Evolutionary conservation across 2,113 vertebrate genomes (phyloP).

Genomic region (Phalacrocorax aristotelis): DNA sequence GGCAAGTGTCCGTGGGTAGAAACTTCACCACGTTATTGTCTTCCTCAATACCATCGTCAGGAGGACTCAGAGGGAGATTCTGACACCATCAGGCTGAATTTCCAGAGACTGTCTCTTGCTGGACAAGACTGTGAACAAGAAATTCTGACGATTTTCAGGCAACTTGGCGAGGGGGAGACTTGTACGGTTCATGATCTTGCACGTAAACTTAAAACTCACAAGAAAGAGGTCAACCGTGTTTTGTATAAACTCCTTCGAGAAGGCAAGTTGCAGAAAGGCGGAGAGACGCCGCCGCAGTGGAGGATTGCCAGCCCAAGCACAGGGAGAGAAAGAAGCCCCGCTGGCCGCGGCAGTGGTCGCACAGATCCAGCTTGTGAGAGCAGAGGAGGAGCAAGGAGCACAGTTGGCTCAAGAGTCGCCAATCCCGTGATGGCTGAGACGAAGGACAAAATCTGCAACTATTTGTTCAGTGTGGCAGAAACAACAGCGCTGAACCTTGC

Average conservation of each 20-base stretch:
- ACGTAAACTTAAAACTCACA: constrained; percentile 69
- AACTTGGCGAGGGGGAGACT: constrained; percentile 61
- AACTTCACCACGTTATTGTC: fast-evolving
- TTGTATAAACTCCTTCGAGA: constrained; percentile 78
- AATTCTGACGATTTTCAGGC: constrained; percentile 62
- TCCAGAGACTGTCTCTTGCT: constrained; percentile 49
- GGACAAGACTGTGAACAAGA: not conserved
- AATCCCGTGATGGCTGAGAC: constrained; percentile 75
- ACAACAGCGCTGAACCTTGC: constrained; percentile 82
- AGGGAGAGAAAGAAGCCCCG: not conserved
- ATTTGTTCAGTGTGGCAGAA: constrained; percentile 71
- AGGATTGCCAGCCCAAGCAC: not conserved
- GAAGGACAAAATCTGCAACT: constrained; percentile 83
- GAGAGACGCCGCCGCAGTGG: constrained; percentile 80
- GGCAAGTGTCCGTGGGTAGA: not conserved
- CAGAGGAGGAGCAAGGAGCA: not conserved
- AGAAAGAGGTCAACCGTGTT: constrained; percentile 81
- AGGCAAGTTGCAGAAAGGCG: constrained; percentile 65
- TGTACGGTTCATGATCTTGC: constrained; percentile 74
- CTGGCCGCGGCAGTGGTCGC: not conserved
- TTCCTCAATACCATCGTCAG: fast-evolving
- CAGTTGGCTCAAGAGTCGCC: not conserved
- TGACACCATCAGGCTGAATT: not conserved
- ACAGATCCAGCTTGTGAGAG: not conserved
- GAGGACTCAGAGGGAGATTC: not conserved